These are phyloP conservation scores for Ailuropoda melanoleuca DNA, from an alignment of 2,113 vertebrate genomes.

Conservation along the genomic window DNA sequence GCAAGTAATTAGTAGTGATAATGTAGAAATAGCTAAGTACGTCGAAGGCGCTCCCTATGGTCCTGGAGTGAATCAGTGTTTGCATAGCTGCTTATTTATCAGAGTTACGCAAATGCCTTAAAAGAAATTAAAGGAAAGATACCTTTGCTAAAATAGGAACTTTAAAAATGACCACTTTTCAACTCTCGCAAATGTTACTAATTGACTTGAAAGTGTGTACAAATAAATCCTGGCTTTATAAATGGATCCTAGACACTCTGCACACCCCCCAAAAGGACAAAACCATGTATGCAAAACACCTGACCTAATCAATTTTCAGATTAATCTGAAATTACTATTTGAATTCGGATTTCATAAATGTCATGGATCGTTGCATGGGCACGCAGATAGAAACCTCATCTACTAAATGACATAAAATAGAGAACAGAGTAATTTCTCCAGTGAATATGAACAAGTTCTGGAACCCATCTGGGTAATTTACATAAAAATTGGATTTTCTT, in stretches of 20 bases:
- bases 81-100: background rate
- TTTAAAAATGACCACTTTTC: background rate
- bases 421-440: background rate
- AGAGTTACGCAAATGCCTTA: background rate
- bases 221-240: background rate
- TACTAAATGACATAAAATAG: background rate
- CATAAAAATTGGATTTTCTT: background rate
- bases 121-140: background rate
- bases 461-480: background rate
- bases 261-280: background rate
- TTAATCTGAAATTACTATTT: conserved; percentile 50
- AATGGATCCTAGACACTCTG: background rate
- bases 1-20: background rate
- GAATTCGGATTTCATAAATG: background rate
- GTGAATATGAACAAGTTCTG: background rate
- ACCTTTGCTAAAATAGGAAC: background rate
- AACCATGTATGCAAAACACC: background rate
- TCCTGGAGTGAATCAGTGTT: background rate
- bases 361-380: background rate
- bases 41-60: background rate
- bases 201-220: background rate
- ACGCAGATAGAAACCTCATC: background rate
- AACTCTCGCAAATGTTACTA: background rate
- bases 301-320: conserved; percentile 40
- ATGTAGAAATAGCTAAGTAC: background rate